Conservation (phyloP, 2,113 vertebrate genomes). For the Mixornis gularis region DNA sequence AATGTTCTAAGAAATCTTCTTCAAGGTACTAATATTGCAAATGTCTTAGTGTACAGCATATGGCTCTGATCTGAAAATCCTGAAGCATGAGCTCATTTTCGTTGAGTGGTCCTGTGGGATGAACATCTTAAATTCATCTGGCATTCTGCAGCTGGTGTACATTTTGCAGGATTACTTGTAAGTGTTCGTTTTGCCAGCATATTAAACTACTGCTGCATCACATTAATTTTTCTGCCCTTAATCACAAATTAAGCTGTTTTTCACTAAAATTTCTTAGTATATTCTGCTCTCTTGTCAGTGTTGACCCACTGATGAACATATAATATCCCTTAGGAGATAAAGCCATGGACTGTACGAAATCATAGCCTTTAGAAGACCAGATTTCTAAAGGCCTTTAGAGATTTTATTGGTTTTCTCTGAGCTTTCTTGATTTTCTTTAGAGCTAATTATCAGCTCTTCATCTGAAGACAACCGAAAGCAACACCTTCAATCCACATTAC, state of each 20-base stretch:
- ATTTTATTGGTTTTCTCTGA: background rate
- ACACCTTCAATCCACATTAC: background rate
- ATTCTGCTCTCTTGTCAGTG: background rate
- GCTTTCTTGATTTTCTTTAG: background rate
- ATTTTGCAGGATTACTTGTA: constrained; percentile 1
- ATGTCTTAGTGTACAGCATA: background rate
- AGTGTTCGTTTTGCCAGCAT: background rate
- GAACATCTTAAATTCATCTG: constrained; percentile 37
- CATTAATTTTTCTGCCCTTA: background rate
- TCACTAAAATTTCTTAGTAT: background rate
- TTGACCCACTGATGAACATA: background rate
- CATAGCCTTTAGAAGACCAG: background rate
- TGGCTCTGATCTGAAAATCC: constrained; percentile 20
- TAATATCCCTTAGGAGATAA: background rate
- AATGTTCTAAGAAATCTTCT: constrained; percentile 5
- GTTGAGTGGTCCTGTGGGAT: background rate
- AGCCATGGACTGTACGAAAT: background rate
- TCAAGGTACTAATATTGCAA: background rate
- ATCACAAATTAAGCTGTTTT: background rate
- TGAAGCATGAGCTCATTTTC: constrained; percentile 13
- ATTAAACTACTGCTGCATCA: background rate
- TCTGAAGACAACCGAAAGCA: background rate
- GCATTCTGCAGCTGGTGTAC: constrained; percentile 15
- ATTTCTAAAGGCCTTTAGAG: background rate
- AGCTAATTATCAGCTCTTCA: background rate